Conservation (phyloP, 1,140 invertebrate species). For the Platyscapa corneri region DNA sequence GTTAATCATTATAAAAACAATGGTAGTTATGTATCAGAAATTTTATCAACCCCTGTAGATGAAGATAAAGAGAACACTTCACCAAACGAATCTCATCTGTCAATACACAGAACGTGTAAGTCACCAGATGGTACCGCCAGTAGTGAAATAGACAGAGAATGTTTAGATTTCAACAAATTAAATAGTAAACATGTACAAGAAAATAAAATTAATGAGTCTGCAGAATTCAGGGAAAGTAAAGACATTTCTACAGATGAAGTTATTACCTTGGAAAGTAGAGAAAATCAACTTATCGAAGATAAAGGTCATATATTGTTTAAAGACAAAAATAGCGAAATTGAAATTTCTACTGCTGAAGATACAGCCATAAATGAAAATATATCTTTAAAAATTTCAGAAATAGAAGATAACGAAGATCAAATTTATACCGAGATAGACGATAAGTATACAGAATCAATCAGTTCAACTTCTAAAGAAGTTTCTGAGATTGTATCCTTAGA, state of each 20-base stretch:
- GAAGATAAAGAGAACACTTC: conserved; percentile 41
- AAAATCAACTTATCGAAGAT: conserved; percentile 24
- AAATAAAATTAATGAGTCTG: background rate
- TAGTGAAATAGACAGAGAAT: conserved; percentile 10
- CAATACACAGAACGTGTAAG: conserved; percentile 13
- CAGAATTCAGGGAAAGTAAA: background rate
- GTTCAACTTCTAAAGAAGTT: background rate
- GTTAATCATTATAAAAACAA: background rate
- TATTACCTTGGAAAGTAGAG: conserved; percentile 10
- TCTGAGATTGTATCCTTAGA: background rate
- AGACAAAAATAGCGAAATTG: conserved; percentile 52
- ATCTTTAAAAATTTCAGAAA: background rate
- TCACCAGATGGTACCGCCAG: background rate
- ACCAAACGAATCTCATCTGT: conserved; percentile 46
- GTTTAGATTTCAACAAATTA: background rate
- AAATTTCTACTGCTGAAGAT: conserved; percentile 33
- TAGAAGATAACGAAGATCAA: background rate
- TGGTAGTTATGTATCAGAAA: conserved; percentile 57
- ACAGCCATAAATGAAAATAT: background rate
- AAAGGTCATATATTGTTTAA: conserved; percentile 5
- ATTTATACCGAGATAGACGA: too few species aligned
- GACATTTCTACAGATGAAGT: background rate
- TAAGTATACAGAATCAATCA: background rate
- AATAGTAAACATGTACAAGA: background rate
- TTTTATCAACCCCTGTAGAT: conserved; percentile 56